Conservation (phyloP, 2,888 invertebrate genomes). For the Cataglyphis cursor region DNA sequence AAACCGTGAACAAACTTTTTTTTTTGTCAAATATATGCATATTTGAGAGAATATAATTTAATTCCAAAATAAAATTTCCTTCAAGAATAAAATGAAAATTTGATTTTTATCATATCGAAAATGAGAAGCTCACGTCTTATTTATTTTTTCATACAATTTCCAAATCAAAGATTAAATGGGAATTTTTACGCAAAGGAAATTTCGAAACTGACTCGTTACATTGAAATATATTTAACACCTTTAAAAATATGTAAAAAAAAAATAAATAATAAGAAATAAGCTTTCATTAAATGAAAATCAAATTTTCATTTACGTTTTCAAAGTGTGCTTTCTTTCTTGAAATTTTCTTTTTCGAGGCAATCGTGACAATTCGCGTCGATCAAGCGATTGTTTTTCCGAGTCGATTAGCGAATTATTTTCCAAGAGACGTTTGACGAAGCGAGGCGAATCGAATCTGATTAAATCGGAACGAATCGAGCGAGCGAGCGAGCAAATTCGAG, state of each 20-base stretch:
- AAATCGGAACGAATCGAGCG: constrained; percentile 57
- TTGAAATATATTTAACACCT: no score
- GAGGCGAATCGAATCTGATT: not conserved
- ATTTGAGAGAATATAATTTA: not conserved
- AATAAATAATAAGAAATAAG: not conserved
- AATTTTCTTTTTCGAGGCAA: not conserved
- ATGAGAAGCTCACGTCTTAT: not conserved
- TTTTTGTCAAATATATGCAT: not conserved
- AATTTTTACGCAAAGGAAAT: not conserved
- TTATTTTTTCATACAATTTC: not conserved
- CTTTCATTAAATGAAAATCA: not conserved
- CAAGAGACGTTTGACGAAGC: not conserved
- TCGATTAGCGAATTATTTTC: constrained; percentile 30
- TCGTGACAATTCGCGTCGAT: not conserved
- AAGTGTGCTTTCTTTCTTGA: not conserved
- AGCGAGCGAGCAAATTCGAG: constrained; percentile 61
- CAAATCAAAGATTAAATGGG: not conserved
- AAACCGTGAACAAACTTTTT: not conserved
- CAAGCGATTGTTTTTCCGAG: not conserved
- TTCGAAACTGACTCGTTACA: not conserved
- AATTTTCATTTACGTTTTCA: not conserved
- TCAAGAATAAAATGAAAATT: constrained; percentile 4
- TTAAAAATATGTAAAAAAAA: not conserved
- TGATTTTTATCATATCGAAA: constrained; percentile 15
- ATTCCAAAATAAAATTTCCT: not conserved